Base-by-base conservation (phyloP, 2,797 vertebrate species). In the Danio tinwini region DNA sequence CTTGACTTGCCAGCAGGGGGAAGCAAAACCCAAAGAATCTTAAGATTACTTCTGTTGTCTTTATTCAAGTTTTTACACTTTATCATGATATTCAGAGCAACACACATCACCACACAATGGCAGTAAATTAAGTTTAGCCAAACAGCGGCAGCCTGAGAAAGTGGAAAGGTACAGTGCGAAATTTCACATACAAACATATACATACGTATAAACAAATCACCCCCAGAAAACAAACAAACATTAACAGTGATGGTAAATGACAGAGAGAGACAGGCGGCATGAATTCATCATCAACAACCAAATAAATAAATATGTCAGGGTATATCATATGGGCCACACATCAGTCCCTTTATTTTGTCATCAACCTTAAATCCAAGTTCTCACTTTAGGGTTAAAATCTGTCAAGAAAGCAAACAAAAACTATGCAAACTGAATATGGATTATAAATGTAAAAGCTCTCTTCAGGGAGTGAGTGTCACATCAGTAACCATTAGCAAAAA, bases 21-120 rank as follows among this genome's bases (percentile, higher is more conserved):
- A 70, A 47, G 37, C 65, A 80, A 42, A 58, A 67, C 17, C 29
- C 13, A 64, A 5, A 47, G 58, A 75, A 49, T n/a, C 7, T 6
- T 8, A 52, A 52, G 7, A 49, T 40, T 9, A 11, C 7, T n/a
- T 81, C 39, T 42, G 29, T 47, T 49, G 17, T 69, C 49, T 84
- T 84, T 82, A 85, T 82, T 82, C 67, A 76, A 68, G 49, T 70
- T 68, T 76, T 69, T 76, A 84, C 72, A 82, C 44, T 69, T 49
- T 69, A 74, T 21, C 62, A 72, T 12, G 47, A 47, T 59, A 77
- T 50, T 61, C 63, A 76, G 37, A 64, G 59, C 42, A 74, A 58
- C 49, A 47, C 11, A 72, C 45, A 77, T 59, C 67, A 76, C 12
- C 61, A 78, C 55, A 69, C 50, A 77, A 74, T 5, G 40, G 59